phyloP scores from a whole-genome alignment of 2,113 vertebrate species.

The Saccopteryx leptura region DNA sequence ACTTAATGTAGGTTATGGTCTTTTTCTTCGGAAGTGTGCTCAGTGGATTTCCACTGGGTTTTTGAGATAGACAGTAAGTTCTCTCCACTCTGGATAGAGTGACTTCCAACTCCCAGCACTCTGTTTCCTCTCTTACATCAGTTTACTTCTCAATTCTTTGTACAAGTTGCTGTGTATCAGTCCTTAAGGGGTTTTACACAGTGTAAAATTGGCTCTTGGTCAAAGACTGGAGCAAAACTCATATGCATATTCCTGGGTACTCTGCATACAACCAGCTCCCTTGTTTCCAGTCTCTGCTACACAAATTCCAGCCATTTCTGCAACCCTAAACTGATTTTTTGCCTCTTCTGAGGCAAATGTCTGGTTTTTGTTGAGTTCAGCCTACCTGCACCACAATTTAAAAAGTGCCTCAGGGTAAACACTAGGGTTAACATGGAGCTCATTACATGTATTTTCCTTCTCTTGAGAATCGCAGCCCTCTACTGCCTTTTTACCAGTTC shows the following conservation, averaged over 20 bases:
- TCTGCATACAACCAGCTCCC: neutral
- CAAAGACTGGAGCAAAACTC: constrained; percentile 9
- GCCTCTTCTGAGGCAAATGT: neutral
- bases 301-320: neutral
- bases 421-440: neutral
- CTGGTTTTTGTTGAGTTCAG: neutral
- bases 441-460: neutral
- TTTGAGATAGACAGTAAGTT: neutral
- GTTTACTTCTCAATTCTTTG: neutral
- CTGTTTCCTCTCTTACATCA: neutral
- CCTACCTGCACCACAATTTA: neutral
- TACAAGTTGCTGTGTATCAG: neutral
- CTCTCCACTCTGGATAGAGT: neutral
- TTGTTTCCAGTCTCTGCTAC: neutral
- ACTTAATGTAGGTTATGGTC: neutral
- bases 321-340: neutral
- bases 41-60: neutral
- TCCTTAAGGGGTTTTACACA: neutral
- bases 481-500: neutral
- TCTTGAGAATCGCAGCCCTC: neutral
- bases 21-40: neutral
- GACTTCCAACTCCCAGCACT: neutral
- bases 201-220: neutral
- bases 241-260: neutral
- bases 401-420: neutral